A percentile compares a stretch with the other conserved stretches of the same genome.
Conservation (phyloP, 2,797 vertebrate species). For the Rhynchonycteris naso region DNA sequence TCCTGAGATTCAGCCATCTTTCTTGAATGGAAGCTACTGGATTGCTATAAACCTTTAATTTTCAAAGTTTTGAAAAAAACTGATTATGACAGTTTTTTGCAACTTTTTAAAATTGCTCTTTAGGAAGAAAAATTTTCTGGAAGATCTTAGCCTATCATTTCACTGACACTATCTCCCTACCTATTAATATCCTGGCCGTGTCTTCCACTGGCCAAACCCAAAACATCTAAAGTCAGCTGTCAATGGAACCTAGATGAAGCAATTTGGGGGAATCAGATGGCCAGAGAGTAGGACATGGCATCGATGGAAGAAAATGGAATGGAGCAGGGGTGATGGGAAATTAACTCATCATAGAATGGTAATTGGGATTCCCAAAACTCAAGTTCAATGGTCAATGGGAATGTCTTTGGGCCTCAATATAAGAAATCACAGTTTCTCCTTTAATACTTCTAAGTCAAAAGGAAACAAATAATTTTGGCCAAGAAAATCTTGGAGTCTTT, state of each 20-base stretch:
- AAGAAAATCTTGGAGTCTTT: background rate
- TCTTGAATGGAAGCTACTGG: background rate
- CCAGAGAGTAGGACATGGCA: background rate
- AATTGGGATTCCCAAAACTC: background rate
- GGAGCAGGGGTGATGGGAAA: background rate
- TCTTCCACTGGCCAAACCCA: background rate
- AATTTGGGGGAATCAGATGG: background rate
- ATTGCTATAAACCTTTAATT: background rate
- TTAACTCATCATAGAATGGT: background rate
- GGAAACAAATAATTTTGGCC: background rate
- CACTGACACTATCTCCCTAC: background rate
- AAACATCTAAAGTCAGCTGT: background rate
- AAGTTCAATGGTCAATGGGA: background rate
- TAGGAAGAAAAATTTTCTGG: background rate
- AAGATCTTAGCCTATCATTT: background rate
- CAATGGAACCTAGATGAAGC: background rate
- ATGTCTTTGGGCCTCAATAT: background rate
- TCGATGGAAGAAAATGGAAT: background rate
- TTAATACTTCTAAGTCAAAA: background rate
- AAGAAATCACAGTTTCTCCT: background rate
- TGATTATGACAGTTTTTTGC: background rate
- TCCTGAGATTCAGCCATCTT: background rate
- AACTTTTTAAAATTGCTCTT: background rate
- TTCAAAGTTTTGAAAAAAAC: background rate
- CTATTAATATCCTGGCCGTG: background rate